Evolutionary conservation across 2,113 vertebrate species (phyloP).

Genomic region (Pelobates fuscus): DNA sequence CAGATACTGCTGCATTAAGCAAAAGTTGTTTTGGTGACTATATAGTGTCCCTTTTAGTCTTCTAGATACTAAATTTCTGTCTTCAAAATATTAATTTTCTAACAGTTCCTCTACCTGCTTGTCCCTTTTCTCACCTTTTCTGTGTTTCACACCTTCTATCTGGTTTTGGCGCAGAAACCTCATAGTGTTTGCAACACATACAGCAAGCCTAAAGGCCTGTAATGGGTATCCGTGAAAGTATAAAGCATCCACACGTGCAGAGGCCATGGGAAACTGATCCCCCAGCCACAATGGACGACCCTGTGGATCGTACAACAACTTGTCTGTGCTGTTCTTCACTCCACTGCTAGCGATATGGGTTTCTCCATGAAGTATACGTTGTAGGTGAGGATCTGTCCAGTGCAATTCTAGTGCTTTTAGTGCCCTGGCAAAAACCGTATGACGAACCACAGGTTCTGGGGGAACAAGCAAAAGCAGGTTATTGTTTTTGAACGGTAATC

Average conservation of each 20-base stretch:
- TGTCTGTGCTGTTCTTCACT: slow-evolving; percentile 52
- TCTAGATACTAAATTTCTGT: too few relatives aligned
- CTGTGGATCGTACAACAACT: slow-evolving; percentile 63
- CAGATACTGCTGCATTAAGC: too few relatives aligned
- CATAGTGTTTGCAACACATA: slow-evolving; percentile 62
- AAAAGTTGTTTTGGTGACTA: too few relatives aligned
- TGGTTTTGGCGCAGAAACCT: slow-evolving; percentile 64
- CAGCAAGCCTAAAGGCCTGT: slow-evolving; percentile 65
- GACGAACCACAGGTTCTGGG: slow-evolving; percentile 41
- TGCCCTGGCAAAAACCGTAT: slow-evolving; percentile 64
- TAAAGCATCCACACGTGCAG: slow-evolving; percentile 69
- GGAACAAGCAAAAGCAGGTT: not conserved
- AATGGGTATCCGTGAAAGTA: slow-evolving; percentile 66
- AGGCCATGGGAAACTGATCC: slow-evolving; percentile 67
- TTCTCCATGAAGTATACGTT: slow-evolving; percentile 63
- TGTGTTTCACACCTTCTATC: slow-evolving; percentile 65
- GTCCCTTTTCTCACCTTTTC: slow-evolving; percentile 69
- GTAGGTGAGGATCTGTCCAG: slow-evolving; percentile 65
- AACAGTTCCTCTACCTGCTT: too few relatives aligned
- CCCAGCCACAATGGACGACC: slow-evolving; percentile 68
- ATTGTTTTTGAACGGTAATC: too few relatives aligned
- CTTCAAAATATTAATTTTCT: too few relatives aligned
- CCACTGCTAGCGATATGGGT: slow-evolving; percentile 54
- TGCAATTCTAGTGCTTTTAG: slow-evolving; percentile 62
- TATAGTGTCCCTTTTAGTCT: too few relatives aligned